Conservation (phyloP, 2,888 invertebrate genomes). For the Timema podura region DNA sequence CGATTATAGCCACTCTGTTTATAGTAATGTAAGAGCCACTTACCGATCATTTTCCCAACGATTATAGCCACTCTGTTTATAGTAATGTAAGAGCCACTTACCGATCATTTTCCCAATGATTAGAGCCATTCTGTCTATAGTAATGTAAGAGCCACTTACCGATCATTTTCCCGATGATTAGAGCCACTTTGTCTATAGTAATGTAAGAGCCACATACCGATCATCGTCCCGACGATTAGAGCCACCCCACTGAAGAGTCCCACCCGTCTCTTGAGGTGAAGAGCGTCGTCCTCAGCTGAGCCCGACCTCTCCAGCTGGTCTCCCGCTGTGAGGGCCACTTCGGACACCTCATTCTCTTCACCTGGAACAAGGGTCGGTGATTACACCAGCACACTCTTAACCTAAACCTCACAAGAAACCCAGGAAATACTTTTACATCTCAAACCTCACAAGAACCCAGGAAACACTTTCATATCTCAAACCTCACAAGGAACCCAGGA, state of each 20-base stretch:
- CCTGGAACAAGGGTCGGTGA: neutral
- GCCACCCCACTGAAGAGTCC: constrained; percentile 99
- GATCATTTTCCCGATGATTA: constrained; percentile 98
- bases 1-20: no score
- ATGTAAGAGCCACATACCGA: constrained; percentile 60
- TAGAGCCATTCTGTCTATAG: neutral
- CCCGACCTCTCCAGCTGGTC: constrained; percentile 81
- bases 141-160: constrained; percentile 55
- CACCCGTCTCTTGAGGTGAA: constrained; percentile 99
- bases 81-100: no score
- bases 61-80: no score
- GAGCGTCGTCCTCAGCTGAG: constrained; percentile 92
- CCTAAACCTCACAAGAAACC: no score
- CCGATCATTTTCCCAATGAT: no score
- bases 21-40: no score
- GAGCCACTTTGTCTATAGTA: constrained; percentile 67
- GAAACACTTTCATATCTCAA: no score
- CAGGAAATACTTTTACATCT: no score
- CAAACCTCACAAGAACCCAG: no score
- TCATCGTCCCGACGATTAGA: constrained; percentile 98
- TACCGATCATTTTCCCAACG: no score
- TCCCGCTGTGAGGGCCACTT: constrained; percentile 41
- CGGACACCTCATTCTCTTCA: constrained; percentile 28
- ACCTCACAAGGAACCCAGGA: no score
- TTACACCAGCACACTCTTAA: no score